phyloP scores from a whole-genome alignment of 1,140 invertebrate genomes.

The Cyrtorhinus lividipennis region DNA sequence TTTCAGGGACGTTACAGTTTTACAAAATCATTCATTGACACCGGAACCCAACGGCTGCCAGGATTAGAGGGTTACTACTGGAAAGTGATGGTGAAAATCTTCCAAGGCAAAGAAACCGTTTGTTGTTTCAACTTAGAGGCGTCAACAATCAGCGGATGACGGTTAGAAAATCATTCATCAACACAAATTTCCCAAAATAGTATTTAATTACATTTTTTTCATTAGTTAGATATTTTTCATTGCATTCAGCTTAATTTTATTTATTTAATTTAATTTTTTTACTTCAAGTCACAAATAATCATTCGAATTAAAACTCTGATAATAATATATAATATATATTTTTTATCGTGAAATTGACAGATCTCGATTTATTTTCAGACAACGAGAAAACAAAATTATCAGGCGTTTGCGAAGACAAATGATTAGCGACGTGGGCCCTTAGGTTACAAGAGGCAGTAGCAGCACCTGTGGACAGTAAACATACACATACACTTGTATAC shows the following conservation, averaged over 20 bases:
- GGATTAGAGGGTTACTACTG: background rate
- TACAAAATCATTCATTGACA: background rate
- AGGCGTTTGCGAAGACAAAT: background rate
- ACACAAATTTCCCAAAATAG: too few species aligned
- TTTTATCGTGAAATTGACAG: background rate
- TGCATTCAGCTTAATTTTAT: too few species aligned
- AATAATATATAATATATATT: background rate
- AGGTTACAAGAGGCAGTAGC: too few species aligned
- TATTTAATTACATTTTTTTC: too few species aligned
- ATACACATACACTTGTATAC: too few species aligned
- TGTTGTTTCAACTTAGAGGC: background rate
- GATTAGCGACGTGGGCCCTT: too few species aligned
- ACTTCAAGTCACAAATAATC: background rate
- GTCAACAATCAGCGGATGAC: too few species aligned
- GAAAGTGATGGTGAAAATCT: background rate
- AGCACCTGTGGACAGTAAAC: too few species aligned
- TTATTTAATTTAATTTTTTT: background rate
- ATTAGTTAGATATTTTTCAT: too few species aligned
- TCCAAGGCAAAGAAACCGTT: background rate
- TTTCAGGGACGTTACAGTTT: background rate
- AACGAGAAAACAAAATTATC: background rate
- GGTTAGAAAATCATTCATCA: too few species aligned
- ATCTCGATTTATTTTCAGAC: background rate
- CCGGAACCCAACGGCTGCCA: background rate
- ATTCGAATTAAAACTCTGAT: background rate